Evolutionary conservation across 2,113 vertebrate species (phyloP), one percentile per base, ranked within the genome.

Genomic region (Garra rufa): DNA sequence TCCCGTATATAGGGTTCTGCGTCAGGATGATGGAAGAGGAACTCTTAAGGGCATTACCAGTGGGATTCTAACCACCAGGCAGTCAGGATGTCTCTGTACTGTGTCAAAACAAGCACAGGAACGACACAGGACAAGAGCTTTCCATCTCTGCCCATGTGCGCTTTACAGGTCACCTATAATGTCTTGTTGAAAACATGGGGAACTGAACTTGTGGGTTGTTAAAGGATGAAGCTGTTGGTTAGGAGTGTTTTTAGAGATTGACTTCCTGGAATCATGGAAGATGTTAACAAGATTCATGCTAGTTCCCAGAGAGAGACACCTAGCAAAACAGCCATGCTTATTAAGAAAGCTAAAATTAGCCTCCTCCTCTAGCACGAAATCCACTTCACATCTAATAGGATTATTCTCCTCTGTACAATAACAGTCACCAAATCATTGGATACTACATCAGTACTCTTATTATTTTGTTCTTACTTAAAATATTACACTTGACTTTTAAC

Each of bases 331-430:
- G 43, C 9, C 14, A 1, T 65, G 77, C 26, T 67, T 43, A 80
- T 80, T 80, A 80, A 26, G 43, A 63, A 80, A 21, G 77, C 77
- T 80, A 80, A 80, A 80, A 48, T 80, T 48, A 80, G 41, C 41
- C 15, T 2, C 15, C 43, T 30, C 26, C 41, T 78, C 34, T 61
- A 24, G 21, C 34, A 61, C n/a, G 43, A 41, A 46, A 67, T 67
- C 77, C 17, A 17, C 59, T 46, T 46, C 77, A 8, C 61, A 21
- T 13, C 15, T 67, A 65, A 65, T 80, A 24, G 10, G 77, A 80
- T 80, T 80, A 80, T 46, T 38, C 21, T 78, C 19, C 24, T 65
- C 24, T 80, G 14, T 19, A 65, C 77, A 80, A 80, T 43, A 65
- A 78, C 76, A 78, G 26, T 80, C 65, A 63, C 9, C 59, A 44